These are phyloP conservation scores for Mythimna impura DNA, from an alignment of 2,888 invertebrate genomes.

Conservation along the genomic window DNA sequence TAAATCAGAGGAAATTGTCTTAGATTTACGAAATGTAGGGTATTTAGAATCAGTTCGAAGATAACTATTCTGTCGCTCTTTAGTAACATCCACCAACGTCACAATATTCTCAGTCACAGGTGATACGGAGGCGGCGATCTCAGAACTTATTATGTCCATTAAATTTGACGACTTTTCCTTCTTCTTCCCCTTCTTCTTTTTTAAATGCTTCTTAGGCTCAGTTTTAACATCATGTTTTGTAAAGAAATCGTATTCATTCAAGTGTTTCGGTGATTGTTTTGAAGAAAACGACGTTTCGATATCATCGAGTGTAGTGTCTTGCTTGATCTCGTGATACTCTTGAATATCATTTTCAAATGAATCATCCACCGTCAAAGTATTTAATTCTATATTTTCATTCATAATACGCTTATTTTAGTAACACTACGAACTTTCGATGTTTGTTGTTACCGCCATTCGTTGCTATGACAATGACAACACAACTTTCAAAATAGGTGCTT, in stretches of 20 bases:
- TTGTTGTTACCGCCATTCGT: slow-evolving; percentile 55
- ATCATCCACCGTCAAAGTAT: slow-evolving; percentile 67
- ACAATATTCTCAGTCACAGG: slow-evolving; percentile 77
- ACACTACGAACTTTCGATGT: slow-evolving; percentile 56
- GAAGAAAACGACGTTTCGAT: slow-evolving; percentile 65
- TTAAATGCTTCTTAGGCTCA: slow-evolving; percentile 65
- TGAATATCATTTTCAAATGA: slow-evolving; percentile 76
- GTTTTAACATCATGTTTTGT: slow-evolving; percentile 73
- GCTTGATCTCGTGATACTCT: slow-evolving; percentile 83
- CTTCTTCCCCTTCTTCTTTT: slow-evolving; percentile 76
- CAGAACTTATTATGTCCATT: slow-evolving; percentile 81
- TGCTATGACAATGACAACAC: slow-evolving; percentile 71
- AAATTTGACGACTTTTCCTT: slow-evolving; percentile 72
- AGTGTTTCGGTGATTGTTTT: slow-evolving; percentile 62
- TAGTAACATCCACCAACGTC: slow-evolving; percentile 64
- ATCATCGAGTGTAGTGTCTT: slow-evolving; percentile 63
- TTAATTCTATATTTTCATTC: slow-evolving; percentile 80
- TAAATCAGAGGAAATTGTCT: slow-evolving; percentile 64
- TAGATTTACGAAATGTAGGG: slow-evolving; percentile 60
- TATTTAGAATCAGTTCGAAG: slow-evolving; percentile 64
- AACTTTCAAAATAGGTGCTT: neutral
- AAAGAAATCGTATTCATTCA: slow-evolving; percentile 81
- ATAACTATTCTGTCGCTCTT: slow-evolving; percentile 66
- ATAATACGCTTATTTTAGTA: slow-evolving; percentile 62
- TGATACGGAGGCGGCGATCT: slow-evolving; percentile 72